Base-by-base conservation (phyloP, 1,140 invertebrate species). In the Telenomus remus region DNA sequence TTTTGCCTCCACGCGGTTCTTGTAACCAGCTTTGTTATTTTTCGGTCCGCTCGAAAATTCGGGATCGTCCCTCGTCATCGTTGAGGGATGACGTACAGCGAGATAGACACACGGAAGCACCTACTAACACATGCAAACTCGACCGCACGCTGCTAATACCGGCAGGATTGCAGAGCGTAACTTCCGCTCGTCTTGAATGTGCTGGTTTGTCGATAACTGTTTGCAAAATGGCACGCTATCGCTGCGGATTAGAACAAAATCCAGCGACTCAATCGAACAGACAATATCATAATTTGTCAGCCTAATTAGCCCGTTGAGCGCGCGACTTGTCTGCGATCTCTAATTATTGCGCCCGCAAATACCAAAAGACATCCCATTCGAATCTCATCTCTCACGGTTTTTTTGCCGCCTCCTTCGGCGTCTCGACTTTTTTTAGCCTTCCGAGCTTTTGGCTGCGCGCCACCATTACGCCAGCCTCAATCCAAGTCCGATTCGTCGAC, bases 81-180 rank as follows among this genome's bases (percentile, higher is more conserved):
- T 49, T 12, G 8, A n/a, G 39, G 12, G 53, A 56, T 50, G 34
- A 56, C 47, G 35, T 49, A 49, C 35, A 56, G 5, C 10, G 13
- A 10, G 34, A 34, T 53, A 49, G 44, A 49, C 53, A 60, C 49
- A 35, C 39, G 51, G 27, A 13, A 44, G 43, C 27, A 37, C 4
- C 56, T 42, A 57, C 7, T 14, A 13, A 53, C 27, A 42, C 56
- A 59, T 37, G 53, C 13, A 64, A 55, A 53, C 6, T 27, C 47
- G 42, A 69, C 70, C 68, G 50, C 50, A 76, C 72, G 71, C 66
- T 79, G 77, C 57, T 80, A 78, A 83, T 61, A 27, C 19, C 2
- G 76, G 56, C 76, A 68, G 80, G 78, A 81, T 65, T 79, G 81
- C 69, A 75, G 70, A 78, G 73, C 76, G 61, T 76, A 79, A 79